Conservation (phyloP, 53 echinoderm and acorn worm genomes). For the Zoroaster sp. region DNA sequence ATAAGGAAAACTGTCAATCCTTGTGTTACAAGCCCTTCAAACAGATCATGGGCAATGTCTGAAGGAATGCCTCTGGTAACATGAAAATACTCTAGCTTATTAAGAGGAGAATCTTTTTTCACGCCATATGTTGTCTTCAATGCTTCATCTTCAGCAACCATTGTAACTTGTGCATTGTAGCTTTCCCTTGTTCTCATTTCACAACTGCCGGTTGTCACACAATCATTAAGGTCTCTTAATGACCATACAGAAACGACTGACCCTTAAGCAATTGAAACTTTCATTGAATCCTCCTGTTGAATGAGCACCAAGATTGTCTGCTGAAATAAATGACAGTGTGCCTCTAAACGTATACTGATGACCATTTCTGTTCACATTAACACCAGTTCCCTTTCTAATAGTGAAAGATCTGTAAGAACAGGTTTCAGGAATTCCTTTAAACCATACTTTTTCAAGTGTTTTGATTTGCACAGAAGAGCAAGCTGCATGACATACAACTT, state of each 20-base stretch:
- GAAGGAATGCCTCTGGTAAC: constrained; percentile 47
- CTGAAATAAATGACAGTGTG: constrained; percentile 54
- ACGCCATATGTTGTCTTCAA: constrained; percentile 47
- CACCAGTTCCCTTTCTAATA: no score
- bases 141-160: constrained; percentile 21
- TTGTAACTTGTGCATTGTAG: constrained; percentile 36
- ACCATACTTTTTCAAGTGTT: no score
- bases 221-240: constrained; percentile 3
- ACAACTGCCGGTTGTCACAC: background rate
- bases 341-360: constrained; percentile 47
- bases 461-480: no score
- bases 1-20: constrained; percentile 35
- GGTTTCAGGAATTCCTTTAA: no score
- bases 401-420: no score
- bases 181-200: constrained; percentile 20
- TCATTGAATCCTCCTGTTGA: constrained; percentile 55
- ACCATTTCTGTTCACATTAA: background rate
- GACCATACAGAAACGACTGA: constrained; percentile 50
- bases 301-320: constrained; percentile 71
- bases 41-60: constrained; percentile 56
- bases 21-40: constrained; percentile 58
- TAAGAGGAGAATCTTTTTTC: constrained; percentile 25
- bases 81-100: constrained; percentile 49
- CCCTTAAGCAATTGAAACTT: constrained; percentile 53
- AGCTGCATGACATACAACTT: no score